These are phyloP conservation scores for Diachasma alloeum DNA, from an alignment of 1,140 invertebrate genomes.

Conservation along the genomic window DNA sequence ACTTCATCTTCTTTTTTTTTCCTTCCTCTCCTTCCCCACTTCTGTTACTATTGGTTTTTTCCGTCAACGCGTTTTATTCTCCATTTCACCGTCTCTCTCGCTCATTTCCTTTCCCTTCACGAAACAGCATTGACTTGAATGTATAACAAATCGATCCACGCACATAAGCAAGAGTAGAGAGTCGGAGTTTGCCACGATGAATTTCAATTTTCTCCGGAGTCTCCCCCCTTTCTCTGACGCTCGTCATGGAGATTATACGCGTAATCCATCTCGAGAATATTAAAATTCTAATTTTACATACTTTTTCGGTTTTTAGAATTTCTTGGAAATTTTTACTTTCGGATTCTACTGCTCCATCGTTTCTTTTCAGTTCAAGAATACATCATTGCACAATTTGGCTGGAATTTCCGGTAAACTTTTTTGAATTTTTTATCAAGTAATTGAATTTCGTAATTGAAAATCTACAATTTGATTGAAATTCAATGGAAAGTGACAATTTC, in stretches of 20 bases:
- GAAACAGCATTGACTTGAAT: slow-evolving; percentile 11
- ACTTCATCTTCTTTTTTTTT: slow-evolving; percentile 21
- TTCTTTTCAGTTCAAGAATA: too few relatives aligned
- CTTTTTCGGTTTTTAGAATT: background rate
- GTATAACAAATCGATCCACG: slow-evolving; percentile 39
- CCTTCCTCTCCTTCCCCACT: background rate
- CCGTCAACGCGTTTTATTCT: background rate
- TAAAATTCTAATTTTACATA: background rate
- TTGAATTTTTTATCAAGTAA: too few relatives aligned
- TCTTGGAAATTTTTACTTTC: too few relatives aligned
- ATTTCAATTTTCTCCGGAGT: slow-evolving; percentile 22
- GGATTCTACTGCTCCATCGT: too few relatives aligned
- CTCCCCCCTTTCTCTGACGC: background rate
- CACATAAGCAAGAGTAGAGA: slow-evolving; percentile 1
- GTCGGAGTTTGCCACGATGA: slow-evolving; percentile 21
- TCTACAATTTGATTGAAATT: too few relatives aligned
- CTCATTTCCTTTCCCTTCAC: background rate
- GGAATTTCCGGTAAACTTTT: too few relatives aligned
- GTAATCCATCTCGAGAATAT: background rate
- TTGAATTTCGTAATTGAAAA: too few relatives aligned
- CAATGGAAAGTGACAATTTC: too few relatives aligned
- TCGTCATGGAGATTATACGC: background rate
- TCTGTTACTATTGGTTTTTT: background rate
- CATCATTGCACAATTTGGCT: too few relatives aligned
- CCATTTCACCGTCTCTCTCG: background rate